Evolutionary conservation across 2,888 invertebrate genomes (phyloP), one percentile per base, ranked within the genome.

Genomic region (Cheilosia impressa): DNA sequence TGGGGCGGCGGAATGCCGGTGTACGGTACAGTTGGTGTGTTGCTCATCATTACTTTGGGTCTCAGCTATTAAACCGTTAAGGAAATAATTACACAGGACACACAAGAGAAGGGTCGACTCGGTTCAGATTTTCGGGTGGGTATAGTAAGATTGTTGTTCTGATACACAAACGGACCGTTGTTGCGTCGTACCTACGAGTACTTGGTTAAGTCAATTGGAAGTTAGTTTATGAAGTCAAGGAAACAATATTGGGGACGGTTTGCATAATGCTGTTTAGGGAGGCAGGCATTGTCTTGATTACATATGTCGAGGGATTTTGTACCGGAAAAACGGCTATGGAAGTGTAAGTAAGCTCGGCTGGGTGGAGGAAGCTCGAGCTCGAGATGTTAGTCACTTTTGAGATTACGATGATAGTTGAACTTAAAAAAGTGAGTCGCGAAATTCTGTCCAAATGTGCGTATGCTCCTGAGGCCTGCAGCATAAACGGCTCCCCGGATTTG

Each of bases 131-230:
- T 65, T 65, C 52, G 22, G 9, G 9, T 38, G 52, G 17, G 27
- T 57, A n/a, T n/a, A 57, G 47, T 31, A 5, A 34, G 45, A 34
- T 57, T 69, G 57, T 34, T 60, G 50, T 27, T 27, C 6, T 50
- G 13, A 68, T 52, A 53, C 38, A 38, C 52, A 22, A 38, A 41
- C 24, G 31, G 22, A 15, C 41, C 58, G 2, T 17, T 19, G 17
- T 47, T 17, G 17, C 62, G 24, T 13, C 31, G 53, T 34, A 22
- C 38, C 9, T 2, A 22, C 22, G 22, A 2, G 22, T 19, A 53
- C 72, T 62, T 62, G 63, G 45, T 52, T 38, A 3, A 31, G 22
- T 50, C 66, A 76, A 76, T 76, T 68, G 66, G 41, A 76, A 68
- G 52, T 52, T 34, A 24, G 52, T 68, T 66, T 68, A 76, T 68